A percentile compares a stretch with the other conserved stretches of the same genome.
phyloP scores from a whole-genome alignment of 2,888 invertebrate genomes.

The Pseudanteris insignis region DNA sequence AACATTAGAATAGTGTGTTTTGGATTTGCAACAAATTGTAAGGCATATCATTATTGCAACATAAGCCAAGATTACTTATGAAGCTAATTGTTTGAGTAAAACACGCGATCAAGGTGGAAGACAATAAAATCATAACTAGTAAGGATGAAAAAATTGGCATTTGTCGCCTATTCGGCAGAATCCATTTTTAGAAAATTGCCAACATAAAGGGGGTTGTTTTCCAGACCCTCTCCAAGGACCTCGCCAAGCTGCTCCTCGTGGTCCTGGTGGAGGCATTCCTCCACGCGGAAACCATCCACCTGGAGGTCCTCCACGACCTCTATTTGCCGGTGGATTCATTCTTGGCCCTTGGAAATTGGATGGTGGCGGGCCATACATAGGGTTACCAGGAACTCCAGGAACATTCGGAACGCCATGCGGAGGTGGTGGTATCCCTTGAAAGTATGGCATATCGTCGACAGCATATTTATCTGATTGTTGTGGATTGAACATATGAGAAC shows the following conservation, averaged over 20 bases:
- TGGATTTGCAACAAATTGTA: neutral
- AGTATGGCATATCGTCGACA: conserved; percentile 62
- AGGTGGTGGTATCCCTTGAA: conserved; percentile 51
- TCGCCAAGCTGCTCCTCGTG: conserved; percentile 67
- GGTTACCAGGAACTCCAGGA: conserved; percentile 51
- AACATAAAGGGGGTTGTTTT: conserved; percentile 70
- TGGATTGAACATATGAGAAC: conserved; percentile 58
- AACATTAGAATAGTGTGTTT: too few species aligned
- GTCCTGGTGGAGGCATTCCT: conserved; percentile 53
- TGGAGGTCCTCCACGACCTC: conserved; percentile 63
- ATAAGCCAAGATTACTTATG: too few species aligned
- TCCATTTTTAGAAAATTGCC: conserved; percentile 82
- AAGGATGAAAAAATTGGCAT: conserved; percentile 83
- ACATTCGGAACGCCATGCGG: too few species aligned
- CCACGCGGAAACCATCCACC: conserved; percentile 66
- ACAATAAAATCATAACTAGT: too few species aligned
- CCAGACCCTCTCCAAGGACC: conserved; percentile 65
- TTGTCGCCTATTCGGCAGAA: conserved; percentile 84
- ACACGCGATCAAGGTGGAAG: neutral
- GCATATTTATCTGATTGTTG: conserved; percentile 55
- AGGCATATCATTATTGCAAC: too few species aligned
- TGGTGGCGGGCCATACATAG: conserved; percentile 38
- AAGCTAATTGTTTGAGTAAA: neutral
- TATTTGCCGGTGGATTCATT: conserved; percentile 57
- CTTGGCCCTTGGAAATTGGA: conserved; percentile 56